Evolutionary conservation across 2,113 vertebrate species (phyloP).

Genomic region (Mirza zaza): DNA sequence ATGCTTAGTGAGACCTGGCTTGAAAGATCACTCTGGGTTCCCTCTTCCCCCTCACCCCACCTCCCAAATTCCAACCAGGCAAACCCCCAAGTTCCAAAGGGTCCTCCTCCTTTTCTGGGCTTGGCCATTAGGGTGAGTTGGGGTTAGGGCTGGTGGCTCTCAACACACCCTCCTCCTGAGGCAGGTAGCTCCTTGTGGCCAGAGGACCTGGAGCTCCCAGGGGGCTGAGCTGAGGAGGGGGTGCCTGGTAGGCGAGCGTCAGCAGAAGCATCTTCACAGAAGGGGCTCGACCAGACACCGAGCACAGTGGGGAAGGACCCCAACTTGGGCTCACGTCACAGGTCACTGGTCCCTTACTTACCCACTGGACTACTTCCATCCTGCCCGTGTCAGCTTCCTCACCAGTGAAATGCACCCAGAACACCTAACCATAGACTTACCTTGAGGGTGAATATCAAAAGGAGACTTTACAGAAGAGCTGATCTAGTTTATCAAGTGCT

Average conservation of each 20-base stretch:
- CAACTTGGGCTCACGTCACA: background rate
- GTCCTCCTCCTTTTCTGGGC: background rate
- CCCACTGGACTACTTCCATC: background rate
- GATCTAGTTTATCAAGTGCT: background rate
- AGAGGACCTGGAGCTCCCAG: background rate
- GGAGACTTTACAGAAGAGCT: background rate
- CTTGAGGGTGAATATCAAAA: background rate
- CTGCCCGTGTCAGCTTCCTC: background rate
- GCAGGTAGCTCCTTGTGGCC: background rate
- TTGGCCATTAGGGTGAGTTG: background rate
- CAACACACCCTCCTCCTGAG: background rate
- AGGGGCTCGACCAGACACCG: background rate
- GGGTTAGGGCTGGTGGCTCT: background rate
- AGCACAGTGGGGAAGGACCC: background rate
- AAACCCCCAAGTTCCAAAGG: background rate
- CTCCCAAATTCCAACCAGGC: background rate
- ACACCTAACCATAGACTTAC: background rate
- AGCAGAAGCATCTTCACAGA: background rate
- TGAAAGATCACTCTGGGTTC: too few species aligned
- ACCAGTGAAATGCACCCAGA: background rate
- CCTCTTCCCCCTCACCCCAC: background rate
- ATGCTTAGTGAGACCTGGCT: background rate
- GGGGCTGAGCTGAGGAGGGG: too few species aligned
- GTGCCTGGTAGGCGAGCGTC: background rate
- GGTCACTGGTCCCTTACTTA: background rate